Base-by-base conservation (phyloP, 2,888 invertebrate genomes). In the Apodemia zela region DNA sequence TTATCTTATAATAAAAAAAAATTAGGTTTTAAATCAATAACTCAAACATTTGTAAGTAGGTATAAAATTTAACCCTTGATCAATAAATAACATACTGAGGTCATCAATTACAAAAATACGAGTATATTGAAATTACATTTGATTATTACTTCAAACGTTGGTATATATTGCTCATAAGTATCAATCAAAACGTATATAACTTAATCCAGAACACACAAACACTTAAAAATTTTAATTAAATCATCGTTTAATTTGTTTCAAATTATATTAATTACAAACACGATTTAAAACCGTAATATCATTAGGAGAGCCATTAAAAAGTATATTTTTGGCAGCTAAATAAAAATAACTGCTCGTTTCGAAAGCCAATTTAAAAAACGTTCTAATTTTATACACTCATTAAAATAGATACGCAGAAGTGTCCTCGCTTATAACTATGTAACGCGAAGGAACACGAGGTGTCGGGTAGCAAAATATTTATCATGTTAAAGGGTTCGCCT, bases 381-480 rank as follows among this genome's bases (percentile, higher is more conserved):
- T 75, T 81, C 80, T 75, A 82, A 78, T 75, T 84, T 82, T 75
- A 71, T 75, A 76, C 71, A 75, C 78, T 78, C 81, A 82, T 84
- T 82, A 82, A 76, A 75, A 77, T 75, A 75, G 78, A 80, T 79
- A 77, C 78, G 73, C 75, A 72, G 72, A 75, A 75, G 72, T 73
- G 72, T 74, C 72, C 68, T 71, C 64, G 64, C 72, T 68, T 67
- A 59, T n/a, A 63, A 63, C 59, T 63, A 63, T 29, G 59, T 35
- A 72, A 72, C 68, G 71, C 63, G 64, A 63, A 68, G 66, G 68
- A 70, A 72, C 75, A 72, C 69, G 73, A 74, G 78, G 87, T 85
- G 82, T 87, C 83, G 76, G 77, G 76, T 87, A 73, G 84, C 83
- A 73, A 81, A 87, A 86, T 85, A 85, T 87, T 83, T 81, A 78